phyloP scores from a whole-genome alignment of 1,140 invertebrate species.

The Nylanderia fulva region DNA sequence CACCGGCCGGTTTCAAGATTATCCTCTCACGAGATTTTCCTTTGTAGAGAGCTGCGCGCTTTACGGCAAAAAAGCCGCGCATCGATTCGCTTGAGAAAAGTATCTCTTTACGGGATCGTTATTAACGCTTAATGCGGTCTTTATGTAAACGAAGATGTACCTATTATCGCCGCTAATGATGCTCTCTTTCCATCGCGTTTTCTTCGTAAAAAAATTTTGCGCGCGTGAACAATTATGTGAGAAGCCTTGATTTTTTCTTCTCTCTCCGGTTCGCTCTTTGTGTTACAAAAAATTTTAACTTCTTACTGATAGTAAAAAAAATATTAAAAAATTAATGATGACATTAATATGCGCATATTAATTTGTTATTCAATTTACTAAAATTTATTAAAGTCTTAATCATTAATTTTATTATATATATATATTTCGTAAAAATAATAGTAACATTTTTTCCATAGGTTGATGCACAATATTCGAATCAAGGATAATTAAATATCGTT shows the following conservation, averaged over 20 bases:
- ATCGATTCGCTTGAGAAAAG: background rate
- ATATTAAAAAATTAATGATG: too few relatives aligned
- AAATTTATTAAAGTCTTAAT: too few relatives aligned
- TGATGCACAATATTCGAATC: background rate
- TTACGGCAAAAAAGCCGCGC: constrained; percentile 16
- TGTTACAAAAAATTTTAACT: background rate
- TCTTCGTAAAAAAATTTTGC: background rate
- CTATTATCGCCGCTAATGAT: constrained; percentile 16
- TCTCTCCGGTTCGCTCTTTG: background rate
- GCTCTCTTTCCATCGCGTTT: background rate
- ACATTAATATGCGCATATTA: too few relatives aligned
- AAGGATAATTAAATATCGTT: background rate
- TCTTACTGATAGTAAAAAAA: background rate
- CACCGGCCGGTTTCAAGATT: constrained; percentile 40
- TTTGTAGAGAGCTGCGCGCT: constrained; percentile 5
- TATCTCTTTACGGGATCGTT: constrained; percentile 8
- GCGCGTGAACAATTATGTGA: constrained; percentile 1
- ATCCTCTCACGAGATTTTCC: constrained; percentile 24
- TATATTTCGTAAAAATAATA: background rate
- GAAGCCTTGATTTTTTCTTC: background rate
- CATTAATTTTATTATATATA: too few relatives aligned
- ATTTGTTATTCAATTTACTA: too few relatives aligned
- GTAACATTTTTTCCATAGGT: background rate
- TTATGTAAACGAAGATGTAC: constrained; percentile 34
- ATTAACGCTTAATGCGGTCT: constrained; percentile 44